Conservation (phyloP, 2,113 vertebrate genomes). For the Kryptolebias marmoratus region DNA sequence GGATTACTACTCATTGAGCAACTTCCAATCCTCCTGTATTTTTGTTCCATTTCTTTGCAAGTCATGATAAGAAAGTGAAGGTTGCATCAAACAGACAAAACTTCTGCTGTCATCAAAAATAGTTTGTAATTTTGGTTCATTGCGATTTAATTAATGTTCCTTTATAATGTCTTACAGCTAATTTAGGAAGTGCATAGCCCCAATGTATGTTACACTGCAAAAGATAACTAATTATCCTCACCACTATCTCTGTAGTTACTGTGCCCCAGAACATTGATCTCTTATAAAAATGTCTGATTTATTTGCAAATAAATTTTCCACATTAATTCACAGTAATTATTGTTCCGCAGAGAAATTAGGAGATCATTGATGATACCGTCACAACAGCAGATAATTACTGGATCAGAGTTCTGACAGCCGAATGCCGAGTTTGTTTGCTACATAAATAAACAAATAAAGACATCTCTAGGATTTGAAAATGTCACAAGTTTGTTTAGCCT, state of each 20-base stretch:
- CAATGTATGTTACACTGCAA: neutral
- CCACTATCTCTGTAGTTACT: conserved; percentile 3
- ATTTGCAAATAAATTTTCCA: conserved; percentile 7
- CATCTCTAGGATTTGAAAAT: conserved; percentile 24
- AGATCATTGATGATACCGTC: neutral
- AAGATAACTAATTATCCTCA: neutral
- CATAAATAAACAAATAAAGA: conserved; percentile 16
- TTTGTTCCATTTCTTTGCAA: too few species aligned
- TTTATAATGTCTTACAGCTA: neutral
- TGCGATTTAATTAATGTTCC: neutral
- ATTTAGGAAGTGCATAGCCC: neutral
- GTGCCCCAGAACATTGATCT: conserved; percentile 2
- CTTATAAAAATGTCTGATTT: neutral
- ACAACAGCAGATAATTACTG: conserved; percentile 3
- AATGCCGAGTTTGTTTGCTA: neutral
- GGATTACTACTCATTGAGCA: too few species aligned
- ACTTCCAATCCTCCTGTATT: too few species aligned
- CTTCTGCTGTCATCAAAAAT: too few species aligned
- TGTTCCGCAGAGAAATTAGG: conserved; percentile 1
- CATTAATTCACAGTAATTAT: conserved; percentile 16
- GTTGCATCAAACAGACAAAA: too few species aligned
- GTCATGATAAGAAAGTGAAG: too few species aligned
- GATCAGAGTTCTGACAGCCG: neutral
- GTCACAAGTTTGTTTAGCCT: neutral
- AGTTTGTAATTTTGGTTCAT: too few species aligned